Conservation (phyloP, 2,797 vertebrate species). For the Mionectes olivaceus region DNA sequence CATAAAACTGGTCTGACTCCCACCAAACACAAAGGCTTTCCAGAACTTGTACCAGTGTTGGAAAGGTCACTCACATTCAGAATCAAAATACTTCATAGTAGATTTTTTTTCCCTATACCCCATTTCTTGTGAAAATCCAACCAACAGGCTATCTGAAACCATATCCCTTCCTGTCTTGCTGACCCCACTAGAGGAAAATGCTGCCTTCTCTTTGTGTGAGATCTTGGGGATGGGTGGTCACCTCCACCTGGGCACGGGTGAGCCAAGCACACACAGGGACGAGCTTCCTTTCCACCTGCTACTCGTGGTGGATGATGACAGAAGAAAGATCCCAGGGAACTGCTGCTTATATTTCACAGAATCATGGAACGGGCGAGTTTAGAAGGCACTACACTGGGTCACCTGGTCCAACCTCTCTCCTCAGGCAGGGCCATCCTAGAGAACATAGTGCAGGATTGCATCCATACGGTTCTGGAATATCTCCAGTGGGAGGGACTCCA, state of each 20-base stretch:
- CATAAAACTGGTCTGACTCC: not conserved
- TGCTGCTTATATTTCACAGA: not conserved
- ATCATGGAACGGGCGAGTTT: not conserved
- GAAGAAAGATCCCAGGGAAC: not conserved
- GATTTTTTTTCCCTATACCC: not conserved
- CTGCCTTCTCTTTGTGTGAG: not conserved
- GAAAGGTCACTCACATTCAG: not conserved
- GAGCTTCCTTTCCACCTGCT: not conserved
- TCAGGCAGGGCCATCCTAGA: not conserved
- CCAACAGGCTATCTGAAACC: not conserved
- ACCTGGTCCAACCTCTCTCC: not conserved
- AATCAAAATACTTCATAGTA: not conserved
- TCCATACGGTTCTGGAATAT: not conserved
- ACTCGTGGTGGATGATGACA: not conserved
- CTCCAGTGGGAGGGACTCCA: not conserved
- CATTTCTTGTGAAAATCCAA: not conserved
- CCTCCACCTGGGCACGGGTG: rapidly evolving
- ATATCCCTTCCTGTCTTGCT: not conserved
- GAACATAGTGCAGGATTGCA: not conserved
- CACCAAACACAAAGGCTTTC: not conserved
- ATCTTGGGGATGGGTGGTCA: not conserved
- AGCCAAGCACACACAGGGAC: rapidly evolving
- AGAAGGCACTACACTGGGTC: not conserved
- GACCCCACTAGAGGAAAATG: not conserved
- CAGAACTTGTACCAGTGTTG: not conserved